These are phyloP conservation scores for Columba livia DNA, from an alignment of 2,113 vertebrate genomes.

Conservation along the genomic window DNA sequence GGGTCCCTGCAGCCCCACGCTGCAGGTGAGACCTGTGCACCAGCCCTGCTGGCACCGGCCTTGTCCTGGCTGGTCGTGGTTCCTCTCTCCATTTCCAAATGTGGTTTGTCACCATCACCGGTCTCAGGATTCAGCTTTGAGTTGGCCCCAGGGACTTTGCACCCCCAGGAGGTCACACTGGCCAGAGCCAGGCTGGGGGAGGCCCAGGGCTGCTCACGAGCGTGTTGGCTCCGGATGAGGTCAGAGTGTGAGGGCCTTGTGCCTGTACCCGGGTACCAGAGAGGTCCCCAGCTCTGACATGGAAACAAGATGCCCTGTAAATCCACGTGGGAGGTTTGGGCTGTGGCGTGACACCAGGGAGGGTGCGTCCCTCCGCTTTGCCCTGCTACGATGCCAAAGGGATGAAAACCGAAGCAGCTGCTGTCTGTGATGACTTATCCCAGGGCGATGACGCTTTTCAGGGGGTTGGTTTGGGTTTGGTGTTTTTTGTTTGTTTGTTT, in stretches of 20 bases:
- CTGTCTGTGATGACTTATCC: background rate
- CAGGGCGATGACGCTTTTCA: background rate
- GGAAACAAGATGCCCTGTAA: rapidly evolving
- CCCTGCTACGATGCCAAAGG: rapidly evolving
- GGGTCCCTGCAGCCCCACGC: background rate
- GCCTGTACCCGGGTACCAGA: background rate
- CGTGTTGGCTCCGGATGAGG: too few species aligned
- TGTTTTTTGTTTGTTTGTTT: background rate
- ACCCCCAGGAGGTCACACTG: background rate
- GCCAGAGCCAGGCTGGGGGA: background rate
- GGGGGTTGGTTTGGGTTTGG: background rate
- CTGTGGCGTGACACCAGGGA: rapidly evolving
- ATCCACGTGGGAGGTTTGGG: rapidly evolving
- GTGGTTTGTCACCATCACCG: background rate
- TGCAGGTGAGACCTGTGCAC: rapidly evolving
- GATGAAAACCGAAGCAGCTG: background rate
- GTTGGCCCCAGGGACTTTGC: rapidly evolving
- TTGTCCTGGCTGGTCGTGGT: rapidly evolving
- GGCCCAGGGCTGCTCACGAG: background rate
- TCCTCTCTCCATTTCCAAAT: background rate
- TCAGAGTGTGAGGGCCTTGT: rapidly evolving
- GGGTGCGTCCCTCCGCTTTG: background rate
- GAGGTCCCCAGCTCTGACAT: rapidly evolving
- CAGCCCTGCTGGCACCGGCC: background rate
- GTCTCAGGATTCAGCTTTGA: background rate